These are phyloP conservation scores for Xiphorhynchus elegans DNA, from an alignment of 2,113 vertebrate species.

Conservation along the genomic window DNA sequence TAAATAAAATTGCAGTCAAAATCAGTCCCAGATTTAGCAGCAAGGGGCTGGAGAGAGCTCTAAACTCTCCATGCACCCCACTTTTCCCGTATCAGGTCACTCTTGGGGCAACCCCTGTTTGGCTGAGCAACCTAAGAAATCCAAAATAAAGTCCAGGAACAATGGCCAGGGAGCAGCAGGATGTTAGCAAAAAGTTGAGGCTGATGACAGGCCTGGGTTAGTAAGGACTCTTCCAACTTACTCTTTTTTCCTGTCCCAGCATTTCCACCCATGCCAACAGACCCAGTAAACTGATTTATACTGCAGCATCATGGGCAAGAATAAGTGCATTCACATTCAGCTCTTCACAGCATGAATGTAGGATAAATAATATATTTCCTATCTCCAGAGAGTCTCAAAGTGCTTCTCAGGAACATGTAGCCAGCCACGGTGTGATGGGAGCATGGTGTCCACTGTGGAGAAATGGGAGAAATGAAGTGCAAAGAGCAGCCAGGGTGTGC, in stretches of 20 bases:
- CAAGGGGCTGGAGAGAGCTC: background rate
- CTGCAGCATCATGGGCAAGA: background rate
- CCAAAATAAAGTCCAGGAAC: background rate
- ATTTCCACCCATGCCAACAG: background rate
- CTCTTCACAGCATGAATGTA: background rate
- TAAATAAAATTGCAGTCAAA: background rate
- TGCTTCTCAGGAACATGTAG: background rate
- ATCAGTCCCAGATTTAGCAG: background rate
- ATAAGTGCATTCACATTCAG: background rate
- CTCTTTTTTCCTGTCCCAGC: background rate
- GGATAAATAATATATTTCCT: background rate
- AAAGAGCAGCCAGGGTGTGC: background rate
- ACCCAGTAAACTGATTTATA: background rate
- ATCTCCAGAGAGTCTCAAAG: background rate
- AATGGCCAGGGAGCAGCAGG: background rate
- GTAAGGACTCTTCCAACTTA: background rate
- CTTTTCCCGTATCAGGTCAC: background rate
- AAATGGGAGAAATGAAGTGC: background rate
- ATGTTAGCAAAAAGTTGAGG: background rate
- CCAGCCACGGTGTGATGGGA: background rate
- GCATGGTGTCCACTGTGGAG: rapidly evolving
- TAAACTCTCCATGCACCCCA: background rate
- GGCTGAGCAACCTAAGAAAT: background rate
- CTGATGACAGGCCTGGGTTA: background rate
- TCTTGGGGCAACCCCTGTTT: background rate